Evolutionary conservation across 2,888 invertebrate species (phyloP).

Genomic region (Scaeva pyrastri): DNA sequence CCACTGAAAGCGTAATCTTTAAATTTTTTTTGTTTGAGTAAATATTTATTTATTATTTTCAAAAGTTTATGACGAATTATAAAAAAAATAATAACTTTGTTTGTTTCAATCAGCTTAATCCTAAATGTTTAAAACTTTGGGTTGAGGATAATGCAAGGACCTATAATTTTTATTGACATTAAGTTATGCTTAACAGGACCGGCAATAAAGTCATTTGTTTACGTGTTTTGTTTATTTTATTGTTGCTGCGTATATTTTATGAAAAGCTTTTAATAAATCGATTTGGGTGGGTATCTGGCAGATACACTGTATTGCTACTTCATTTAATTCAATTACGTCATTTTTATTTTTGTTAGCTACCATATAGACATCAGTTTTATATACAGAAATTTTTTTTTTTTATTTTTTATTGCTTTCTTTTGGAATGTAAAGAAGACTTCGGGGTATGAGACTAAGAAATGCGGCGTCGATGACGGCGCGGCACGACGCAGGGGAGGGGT

Average conservation of each 20-base stretch:
- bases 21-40: too few species aligned
- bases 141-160: too few species aligned
- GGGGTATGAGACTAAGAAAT: neutral
- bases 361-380: conserved; percentile 8
- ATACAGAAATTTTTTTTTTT: too few species aligned
- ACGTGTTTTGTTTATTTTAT: conserved; percentile 4
- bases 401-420: neutral
- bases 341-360: conserved; percentile 20
- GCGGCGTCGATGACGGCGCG: neutral
- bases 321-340: conserved; percentile 24
- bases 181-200: neutral
- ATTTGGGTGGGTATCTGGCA: conserved; percentile 27
- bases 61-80: too few species aligned
- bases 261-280: conserved; percentile 3
- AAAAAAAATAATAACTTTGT: too few species aligned
- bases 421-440: neutral
- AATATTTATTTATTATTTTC: too few species aligned
- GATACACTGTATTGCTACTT: conserved; percentile 10
- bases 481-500: too few species aligned
- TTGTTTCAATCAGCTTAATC: too few species aligned
- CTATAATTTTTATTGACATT: too few species aligned
- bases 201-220: conserved; percentile 1
- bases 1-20: too few species aligned
- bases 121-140: too few species aligned
- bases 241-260: neutral